A percentile compares a stretch with the other conserved stretches of the same genome.
phyloP scores from a whole-genome alignment of 1,140 invertebrate genomes.

The Apis cerana region DNA sequence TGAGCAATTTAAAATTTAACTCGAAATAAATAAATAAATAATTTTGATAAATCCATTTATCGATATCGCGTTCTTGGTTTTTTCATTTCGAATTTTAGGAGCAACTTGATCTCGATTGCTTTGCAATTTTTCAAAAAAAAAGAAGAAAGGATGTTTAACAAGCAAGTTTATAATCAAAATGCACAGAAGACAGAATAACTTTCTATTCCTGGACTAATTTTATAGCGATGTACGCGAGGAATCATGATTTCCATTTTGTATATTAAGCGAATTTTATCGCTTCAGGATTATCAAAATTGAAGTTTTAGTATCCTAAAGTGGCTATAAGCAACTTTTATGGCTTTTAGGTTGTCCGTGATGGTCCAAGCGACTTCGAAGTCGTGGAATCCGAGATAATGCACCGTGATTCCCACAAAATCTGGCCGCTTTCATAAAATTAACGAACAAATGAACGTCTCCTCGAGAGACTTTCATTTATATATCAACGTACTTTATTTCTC shows the following conservation, averaged over 20 bases:
- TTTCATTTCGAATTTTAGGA: too few relatives aligned
- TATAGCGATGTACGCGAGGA: background rate
- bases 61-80: too few relatives aligned
- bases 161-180: too few relatives aligned
- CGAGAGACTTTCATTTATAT: background rate
- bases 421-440: background rate
- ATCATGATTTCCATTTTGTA: background rate
- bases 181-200: too few relatives aligned
- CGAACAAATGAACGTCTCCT: background rate
- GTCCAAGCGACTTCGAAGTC: background rate
- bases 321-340: background rate
- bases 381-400: background rate
- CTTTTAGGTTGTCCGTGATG: background rate
- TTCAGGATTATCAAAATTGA: background rate
- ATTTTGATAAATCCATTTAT: too few relatives aligned
- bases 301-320: background rate
- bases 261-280: background rate
- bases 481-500: background rate
- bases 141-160: too few relatives aligned
- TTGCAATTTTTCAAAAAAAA: too few relatives aligned
- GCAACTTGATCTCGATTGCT: too few relatives aligned
- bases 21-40: too few relatives aligned
- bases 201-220: background rate
- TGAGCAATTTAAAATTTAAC: too few relatives aligned
- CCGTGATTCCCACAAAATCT: too few relatives aligned